phyloP scores from a whole-genome alignment of 2,113 vertebrate genomes.

The Petroica traversi region DNA sequence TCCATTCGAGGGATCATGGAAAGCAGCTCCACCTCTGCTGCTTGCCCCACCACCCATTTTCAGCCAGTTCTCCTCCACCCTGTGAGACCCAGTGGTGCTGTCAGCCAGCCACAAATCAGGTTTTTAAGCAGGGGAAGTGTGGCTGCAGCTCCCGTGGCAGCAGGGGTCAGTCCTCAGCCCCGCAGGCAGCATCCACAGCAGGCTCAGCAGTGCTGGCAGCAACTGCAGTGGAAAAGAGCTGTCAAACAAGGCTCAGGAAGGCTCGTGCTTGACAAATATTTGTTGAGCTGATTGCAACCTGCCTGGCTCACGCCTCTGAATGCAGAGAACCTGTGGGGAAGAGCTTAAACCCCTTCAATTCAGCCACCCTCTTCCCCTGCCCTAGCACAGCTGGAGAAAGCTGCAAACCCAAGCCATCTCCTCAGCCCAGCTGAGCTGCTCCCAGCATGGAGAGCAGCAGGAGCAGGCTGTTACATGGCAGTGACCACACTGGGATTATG shows the following conservation, averaged over 20 bases:
- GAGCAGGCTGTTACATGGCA: rapidly evolving
- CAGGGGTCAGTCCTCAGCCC: neutral
- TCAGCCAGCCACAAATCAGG: rapidly evolving
- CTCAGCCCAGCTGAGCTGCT: neutral
- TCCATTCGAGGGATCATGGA: rapidly evolving
- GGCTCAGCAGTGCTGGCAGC: neutral
- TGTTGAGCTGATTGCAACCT: neutral
- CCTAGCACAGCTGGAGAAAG: neutral
- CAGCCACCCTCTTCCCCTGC: neutral
- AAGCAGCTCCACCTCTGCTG: neutral
- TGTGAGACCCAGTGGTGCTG: rapidly evolving
- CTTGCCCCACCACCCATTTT: neutral
- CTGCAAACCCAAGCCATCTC: neutral
- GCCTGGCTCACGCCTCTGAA: neutral
- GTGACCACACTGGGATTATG: neutral
- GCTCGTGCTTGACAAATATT: neutral
- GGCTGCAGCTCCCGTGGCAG: rapidly evolving
- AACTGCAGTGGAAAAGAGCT: neutral
- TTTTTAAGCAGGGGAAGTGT: neutral
- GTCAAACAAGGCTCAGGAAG: neutral
- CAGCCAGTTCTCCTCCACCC: neutral
- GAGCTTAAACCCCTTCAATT: neutral
- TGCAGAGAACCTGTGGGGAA: neutral
- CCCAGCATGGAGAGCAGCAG: rapidly evolving
- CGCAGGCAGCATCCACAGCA: neutral